A percentile compares a stretch with the other conserved stretches of the same genome.
These are phyloP conservation scores for Isoperla grammatica DNA, from an alignment of 2,888 invertebrate species.

Conservation along the genomic window DNA sequence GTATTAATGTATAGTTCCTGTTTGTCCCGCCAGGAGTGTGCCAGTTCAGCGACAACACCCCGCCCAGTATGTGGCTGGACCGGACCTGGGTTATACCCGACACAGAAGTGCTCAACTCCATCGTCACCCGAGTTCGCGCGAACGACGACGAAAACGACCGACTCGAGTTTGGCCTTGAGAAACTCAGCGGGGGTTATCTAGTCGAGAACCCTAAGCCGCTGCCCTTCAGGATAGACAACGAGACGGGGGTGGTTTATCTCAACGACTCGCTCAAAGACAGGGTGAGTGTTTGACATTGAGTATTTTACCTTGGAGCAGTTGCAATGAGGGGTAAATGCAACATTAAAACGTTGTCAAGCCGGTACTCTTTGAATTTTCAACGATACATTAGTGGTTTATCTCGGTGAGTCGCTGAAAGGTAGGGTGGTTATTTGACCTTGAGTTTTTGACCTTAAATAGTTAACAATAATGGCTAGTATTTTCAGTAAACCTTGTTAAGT, in stretches of 20 bases:
- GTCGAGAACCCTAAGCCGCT: constrained; percentile 42
- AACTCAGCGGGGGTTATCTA: constrained; percentile 41
- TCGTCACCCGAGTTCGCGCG: constrained; percentile 64
- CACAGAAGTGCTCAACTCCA: constrained; percentile 62
- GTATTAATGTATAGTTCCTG: too few relatives aligned
- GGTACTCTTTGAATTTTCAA: too few relatives aligned
- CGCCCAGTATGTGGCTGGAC: constrained; percentile 41
- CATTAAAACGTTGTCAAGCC: too few relatives aligned
- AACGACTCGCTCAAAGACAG: constrained; percentile 71
- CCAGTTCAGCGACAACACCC: constrained; percentile 54
- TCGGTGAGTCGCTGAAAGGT: too few relatives aligned
- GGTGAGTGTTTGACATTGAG: constrained; percentile 56
- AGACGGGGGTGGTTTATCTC: constrained; percentile 69
- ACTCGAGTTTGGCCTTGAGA: constrained; percentile 64
- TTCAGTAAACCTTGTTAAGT: too few relatives aligned
- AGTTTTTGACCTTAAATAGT: too few relatives aligned
- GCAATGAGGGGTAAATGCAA: too few relatives aligned
- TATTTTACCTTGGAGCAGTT: too few relatives aligned
- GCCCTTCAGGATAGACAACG: constrained; percentile 71
- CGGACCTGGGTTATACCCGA: constrained; percentile 71
- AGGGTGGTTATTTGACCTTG: too few relatives aligned
- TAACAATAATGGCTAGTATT: too few relatives aligned
- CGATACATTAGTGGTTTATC: too few relatives aligned
- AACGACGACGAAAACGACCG: constrained; percentile 58
- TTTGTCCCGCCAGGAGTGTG: constrained; percentile 43